Evolutionary conservation across 2,797 vertebrate genomes (phyloP).

Genomic region (Syngnathus rostellatus): DNA sequence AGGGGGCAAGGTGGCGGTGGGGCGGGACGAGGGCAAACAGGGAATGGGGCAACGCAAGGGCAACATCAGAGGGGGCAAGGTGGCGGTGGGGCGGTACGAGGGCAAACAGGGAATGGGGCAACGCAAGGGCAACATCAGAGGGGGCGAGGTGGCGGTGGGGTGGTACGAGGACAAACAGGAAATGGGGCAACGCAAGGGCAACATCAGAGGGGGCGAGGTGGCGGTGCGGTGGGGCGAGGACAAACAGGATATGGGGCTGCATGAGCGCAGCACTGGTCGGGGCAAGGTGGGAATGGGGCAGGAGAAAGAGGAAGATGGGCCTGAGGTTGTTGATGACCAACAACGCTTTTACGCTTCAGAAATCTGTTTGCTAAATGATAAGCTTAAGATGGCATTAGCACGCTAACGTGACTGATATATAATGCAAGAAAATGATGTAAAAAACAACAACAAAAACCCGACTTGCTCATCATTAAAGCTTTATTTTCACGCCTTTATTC

Average conservation of each 20-base stretch:
- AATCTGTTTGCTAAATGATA: not conserved
- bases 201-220: not conserved
- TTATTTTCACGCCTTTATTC: not conserved
- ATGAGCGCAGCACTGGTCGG: too few relatives aligned
- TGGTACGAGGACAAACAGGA: not conserved
- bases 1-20: not conserved
- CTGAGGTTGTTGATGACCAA: not conserved
- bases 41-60: not conserved
- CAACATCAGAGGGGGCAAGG: too few relatives aligned
- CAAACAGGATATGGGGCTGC: not conserved
- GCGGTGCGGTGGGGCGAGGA: not conserved
- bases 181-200: not conserved
- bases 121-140: not conserved
- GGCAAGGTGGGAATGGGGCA: not conserved
- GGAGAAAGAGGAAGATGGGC: not conserved
- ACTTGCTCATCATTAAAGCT: not conserved
- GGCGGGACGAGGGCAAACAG: not conserved
- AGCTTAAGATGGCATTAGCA: not conserved
- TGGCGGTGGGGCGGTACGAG: not conserved
- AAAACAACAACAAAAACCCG: not conserved
- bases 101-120: not conserved
- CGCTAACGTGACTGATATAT: not conserved
- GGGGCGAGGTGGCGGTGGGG: not conserved
- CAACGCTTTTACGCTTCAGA: not conserved
- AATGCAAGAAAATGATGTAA: not conserved